These are phyloP conservation scores for Sarotherodon lohbergeri DNA, from an alignment of 2,113 vertebrate genomes.

Conservation along the genomic window DNA sequence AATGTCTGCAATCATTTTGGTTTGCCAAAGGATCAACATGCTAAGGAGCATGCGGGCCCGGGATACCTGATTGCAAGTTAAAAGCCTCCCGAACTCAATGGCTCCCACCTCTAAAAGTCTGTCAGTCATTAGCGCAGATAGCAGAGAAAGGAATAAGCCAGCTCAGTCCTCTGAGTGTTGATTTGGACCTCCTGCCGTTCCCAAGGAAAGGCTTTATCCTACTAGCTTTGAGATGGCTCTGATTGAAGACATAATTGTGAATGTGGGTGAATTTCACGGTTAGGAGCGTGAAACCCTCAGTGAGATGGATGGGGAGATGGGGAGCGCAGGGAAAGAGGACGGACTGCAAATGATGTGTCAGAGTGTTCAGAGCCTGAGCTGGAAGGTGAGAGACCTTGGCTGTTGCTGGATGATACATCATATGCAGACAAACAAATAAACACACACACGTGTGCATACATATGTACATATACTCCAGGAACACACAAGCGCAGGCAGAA, in stretches of 20 bases:
- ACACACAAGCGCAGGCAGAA: neutral
- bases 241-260: slow-evolving; percentile 74
- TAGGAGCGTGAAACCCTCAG: slow-evolving; percentile 60
- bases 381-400: slow-evolving; percentile 8
- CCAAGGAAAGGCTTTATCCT: slow-evolving; percentile 43
- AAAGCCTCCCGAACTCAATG: slow-evolving; percentile 53
- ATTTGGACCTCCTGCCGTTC: slow-evolving; percentile 51
- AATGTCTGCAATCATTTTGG: slow-evolving; percentile 65
- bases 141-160: neutral
- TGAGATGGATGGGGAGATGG: slow-evolving; percentile 57
- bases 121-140: slow-evolving; percentile 55
- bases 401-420: neutral
- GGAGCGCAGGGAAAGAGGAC: neutral
- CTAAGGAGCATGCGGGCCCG: slow-evolving; percentile 35
- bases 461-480: neutral
- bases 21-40: slow-evolving; percentile 59
- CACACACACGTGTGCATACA: neutral
- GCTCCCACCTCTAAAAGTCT: slow-evolving; percentile 34
- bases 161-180: slow-evolving; percentile 35
- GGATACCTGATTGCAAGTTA: slow-evolving; percentile 65
- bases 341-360: slow-evolving; percentile 50
- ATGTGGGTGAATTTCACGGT: slow-evolving; percentile 69
- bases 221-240: slow-evolving; percentile 52
- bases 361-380: neutral
- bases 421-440: neutral